Base-by-base conservation (phyloP, 2,888 invertebrate genomes). In the Thyatira batis region DNA sequence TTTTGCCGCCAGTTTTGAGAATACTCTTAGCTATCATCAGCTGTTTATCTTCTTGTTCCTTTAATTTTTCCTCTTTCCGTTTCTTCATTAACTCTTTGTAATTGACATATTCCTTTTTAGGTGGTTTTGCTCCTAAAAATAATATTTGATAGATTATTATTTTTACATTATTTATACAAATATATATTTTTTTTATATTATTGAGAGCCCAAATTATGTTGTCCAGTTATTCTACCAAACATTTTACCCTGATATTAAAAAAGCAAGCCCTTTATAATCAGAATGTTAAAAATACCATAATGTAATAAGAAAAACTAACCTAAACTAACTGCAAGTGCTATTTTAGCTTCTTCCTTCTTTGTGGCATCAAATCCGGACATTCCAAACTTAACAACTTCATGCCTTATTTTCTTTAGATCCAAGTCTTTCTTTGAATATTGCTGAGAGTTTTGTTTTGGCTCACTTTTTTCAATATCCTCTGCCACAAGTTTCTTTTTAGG, bases 351-450 rank as follows among this genome's bases (percentile, higher is more conserved):
- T 68, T 95, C 93, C 71, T 96, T 95, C 73, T 95, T 94, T 9
- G 92, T 89, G 2, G 94, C 89, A 54, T 94, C 93, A 53, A 97
- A 94, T 51, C 96, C 97, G 23, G 94, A 94, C 87, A 96, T 95
- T 28, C 97, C 97, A 82, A 97, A 96, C 75, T 96, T 97, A 6
- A 96, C 94, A 3, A 98, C 94, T 78, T 98, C 98, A 82, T 95
- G 95, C 51, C 96, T 93, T 0, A 96, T 95, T 71, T 92, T 94
- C 68, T 96, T 96, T 70, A 98, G 94, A 67, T 96, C 95, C 59
- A 95, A 88, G 71, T 95, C 94, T 76, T 79, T 84, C 68, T 67
- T 82, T 6, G 68, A 58, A 55, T 63, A 60, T 33, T 57, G 62
- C 1, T 60, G 58, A 43, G 52, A 51, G 52, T 70, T 65, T 46